phyloP scores from a whole-genome alignment of 2,797 vertebrate species.

The Rhinichthys osculus region DNA sequence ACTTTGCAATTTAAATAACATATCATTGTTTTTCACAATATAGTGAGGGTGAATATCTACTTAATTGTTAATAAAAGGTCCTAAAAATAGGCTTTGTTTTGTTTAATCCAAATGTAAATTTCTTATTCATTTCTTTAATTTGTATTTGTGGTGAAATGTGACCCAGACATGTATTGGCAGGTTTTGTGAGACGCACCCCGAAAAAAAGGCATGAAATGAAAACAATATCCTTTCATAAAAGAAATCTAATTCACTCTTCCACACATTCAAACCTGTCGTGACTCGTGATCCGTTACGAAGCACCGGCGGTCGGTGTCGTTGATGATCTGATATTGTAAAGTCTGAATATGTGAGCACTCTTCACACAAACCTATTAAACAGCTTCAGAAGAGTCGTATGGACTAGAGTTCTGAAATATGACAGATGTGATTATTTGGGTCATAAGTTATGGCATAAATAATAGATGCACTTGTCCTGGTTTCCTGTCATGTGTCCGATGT shows the following conservation, averaged over 20 bases:
- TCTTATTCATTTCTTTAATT: not conserved
- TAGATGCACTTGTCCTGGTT: conserved; percentile 33
- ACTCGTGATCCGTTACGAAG: too few species aligned
- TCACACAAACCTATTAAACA: too few species aligned
- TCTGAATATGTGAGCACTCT: too few species aligned
- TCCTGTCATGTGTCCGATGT: conserved; percentile 31
- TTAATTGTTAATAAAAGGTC: not conserved
- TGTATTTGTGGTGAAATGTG: not conserved
- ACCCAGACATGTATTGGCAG: not conserved
- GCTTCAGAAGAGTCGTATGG: not conserved
- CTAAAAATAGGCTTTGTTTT: not conserved
- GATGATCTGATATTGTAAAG: too few species aligned
- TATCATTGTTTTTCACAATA: not conserved
- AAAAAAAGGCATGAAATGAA: not conserved
- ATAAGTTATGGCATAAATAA: conserved; percentile 45
- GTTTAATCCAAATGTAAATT: not conserved
- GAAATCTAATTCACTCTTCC: not conserved
- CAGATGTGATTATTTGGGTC: conserved; percentile 48
- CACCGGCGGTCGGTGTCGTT: too few species aligned
- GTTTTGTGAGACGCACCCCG: not conserved
- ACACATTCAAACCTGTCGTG: too few species aligned
- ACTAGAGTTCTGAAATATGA: conserved; percentile 1
- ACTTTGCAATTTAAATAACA: not conserved
- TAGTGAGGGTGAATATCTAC: not conserved
- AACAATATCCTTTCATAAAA: not conserved